Percentiles rank a stretch among this genome's conserved stretches.
phyloP scores from a whole-genome alignment of 2,113 vertebrate genomes.

The Pseudorectes ferrugineus region DNA sequence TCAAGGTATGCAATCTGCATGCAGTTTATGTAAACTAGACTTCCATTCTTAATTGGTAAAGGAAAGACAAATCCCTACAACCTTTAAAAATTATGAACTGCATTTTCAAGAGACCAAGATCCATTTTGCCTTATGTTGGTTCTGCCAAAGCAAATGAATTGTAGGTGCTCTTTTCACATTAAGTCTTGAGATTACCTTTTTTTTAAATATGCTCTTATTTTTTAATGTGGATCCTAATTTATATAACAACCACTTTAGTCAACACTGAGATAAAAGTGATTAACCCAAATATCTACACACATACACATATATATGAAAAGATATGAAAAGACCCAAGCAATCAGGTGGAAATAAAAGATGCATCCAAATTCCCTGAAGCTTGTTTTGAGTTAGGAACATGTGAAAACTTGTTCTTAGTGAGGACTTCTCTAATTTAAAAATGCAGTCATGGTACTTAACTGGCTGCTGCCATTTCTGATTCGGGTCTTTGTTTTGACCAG shows the following conservation, averaged over 20 bases:
- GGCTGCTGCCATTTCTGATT: constrained; percentile 32
- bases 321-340: neutral
- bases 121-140: neutral
- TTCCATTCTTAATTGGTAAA: neutral
- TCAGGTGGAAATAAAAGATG: neutral
- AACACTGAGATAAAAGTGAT: neutral
- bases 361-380: neutral
- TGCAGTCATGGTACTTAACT: neutral
- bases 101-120: neutral
- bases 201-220: neutral
- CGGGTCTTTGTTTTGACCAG: constrained; percentile 6
- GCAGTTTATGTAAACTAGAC: neutral
- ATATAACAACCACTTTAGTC: neutral
- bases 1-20: neutral
- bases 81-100: neutral
- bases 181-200: neutral
- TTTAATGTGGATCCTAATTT: neutral
- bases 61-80: neutral
- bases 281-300: neutral
- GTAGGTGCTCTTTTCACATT: neutral
- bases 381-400: neutral
- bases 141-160: neutral
- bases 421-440: neutral
- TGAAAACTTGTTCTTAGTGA: neutral
- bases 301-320: neutral